phyloP scores from a whole-genome alignment of 2,113 vertebrate species.

The Ammodytes marinus region DNA sequence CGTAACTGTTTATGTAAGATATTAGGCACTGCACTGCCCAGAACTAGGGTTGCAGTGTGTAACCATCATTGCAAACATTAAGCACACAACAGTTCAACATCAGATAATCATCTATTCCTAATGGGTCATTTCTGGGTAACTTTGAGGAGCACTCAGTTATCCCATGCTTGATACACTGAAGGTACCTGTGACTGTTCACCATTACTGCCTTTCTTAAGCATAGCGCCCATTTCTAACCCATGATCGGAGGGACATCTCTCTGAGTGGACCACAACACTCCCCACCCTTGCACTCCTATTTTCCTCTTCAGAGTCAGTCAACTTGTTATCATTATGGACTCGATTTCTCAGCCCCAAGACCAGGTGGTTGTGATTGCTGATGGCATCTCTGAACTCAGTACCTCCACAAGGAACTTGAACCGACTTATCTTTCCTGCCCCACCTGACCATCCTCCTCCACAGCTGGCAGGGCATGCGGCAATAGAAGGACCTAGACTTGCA shows the following conservation, averaged over 20 bases:
- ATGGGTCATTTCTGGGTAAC: neutral
- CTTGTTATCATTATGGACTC: slow-evolving; percentile 77
- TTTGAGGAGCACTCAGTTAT: slow-evolving; percentile 51
- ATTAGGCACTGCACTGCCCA: neutral
- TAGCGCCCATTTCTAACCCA: slow-evolving; percentile 48
- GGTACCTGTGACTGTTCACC: slow-evolving; percentile 46
- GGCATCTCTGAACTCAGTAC: slow-evolving; percentile 39
- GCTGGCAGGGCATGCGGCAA: slow-evolving; percentile 22
- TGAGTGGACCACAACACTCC: slow-evolving; percentile 45
- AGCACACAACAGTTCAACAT: neutral
- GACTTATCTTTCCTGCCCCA: slow-evolving; percentile 45
- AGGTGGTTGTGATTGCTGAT: slow-evolving; percentile 61
- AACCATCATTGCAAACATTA: neutral
- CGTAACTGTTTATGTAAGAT: neutral
- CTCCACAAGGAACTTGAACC: slow-evolving; percentile 1
- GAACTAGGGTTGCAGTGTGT: neutral
- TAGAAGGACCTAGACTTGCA: slow-evolving; percentile 72
- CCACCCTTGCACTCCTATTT: slow-evolving; percentile 41
- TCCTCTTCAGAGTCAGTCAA: slow-evolving; percentile 47
- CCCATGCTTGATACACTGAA: slow-evolving; percentile 82
- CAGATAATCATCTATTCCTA: neutral
- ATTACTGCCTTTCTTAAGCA: slow-evolving; percentile 55
- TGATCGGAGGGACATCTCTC: slow-evolving; percentile 37
- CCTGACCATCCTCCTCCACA: slow-evolving; percentile 33
- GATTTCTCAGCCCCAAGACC: slow-evolving; percentile 71